These are phyloP conservation scores for Erebia palarica DNA, from an alignment of 2,888 invertebrate genomes.

Conservation along the genomic window DNA sequence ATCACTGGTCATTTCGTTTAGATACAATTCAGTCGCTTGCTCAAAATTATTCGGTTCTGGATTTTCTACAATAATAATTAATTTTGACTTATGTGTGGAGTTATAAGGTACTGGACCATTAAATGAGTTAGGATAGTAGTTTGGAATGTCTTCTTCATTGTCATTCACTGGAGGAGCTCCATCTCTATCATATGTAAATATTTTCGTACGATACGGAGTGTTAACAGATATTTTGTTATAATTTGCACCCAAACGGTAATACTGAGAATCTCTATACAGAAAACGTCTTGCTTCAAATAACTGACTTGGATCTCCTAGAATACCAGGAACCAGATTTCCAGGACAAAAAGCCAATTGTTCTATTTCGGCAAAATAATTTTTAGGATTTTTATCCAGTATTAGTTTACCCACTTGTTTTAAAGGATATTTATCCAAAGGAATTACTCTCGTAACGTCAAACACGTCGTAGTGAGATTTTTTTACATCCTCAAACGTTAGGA, in stretches of 20 bases:
- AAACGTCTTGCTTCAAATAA: slow-evolving; percentile 95
- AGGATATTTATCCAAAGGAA: slow-evolving; percentile 94
- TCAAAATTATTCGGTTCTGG: slow-evolving; percentile 34
- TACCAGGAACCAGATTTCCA: slow-evolving; percentile 94
- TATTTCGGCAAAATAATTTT: slow-evolving; percentile 96
- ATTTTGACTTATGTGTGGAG: slow-evolving; percentile 93
- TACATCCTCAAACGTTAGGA: slow-evolving; percentile 95
- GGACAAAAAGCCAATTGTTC: slow-evolving; percentile 97
- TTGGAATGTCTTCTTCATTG: slow-evolving; percentile 94
- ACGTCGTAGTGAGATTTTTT: slow-evolving; percentile 92
- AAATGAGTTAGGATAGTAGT: slow-evolving; percentile 98
- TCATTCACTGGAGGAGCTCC: slow-evolving; percentile 87
- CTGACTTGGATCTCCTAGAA: slow-evolving; percentile 96
- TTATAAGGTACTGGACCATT: slow-evolving; percentile 96
- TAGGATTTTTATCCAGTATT: slow-evolving; percentile 93
- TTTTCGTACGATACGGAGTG: slow-evolving; percentile 90
- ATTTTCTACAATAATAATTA: slow-evolving; percentile 77
- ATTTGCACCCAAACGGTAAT: slow-evolving; percentile 93
- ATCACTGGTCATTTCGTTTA: slow-evolving; percentile 86
- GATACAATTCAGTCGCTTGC: slow-evolving; percentile 90
- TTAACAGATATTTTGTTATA: slow-evolving; percentile 96
- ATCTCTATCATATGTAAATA: slow-evolving; percentile 93
- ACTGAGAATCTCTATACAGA: slow-evolving; percentile 95
- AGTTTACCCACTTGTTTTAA: slow-evolving; percentile 93
- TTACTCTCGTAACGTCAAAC: slow-evolving; percentile 96